Percentiles rank a stretch among this genome's conserved stretches.
Conservation (phyloP, 2,113 vertebrate genomes). For the Galeopterus variegatus region DNA sequence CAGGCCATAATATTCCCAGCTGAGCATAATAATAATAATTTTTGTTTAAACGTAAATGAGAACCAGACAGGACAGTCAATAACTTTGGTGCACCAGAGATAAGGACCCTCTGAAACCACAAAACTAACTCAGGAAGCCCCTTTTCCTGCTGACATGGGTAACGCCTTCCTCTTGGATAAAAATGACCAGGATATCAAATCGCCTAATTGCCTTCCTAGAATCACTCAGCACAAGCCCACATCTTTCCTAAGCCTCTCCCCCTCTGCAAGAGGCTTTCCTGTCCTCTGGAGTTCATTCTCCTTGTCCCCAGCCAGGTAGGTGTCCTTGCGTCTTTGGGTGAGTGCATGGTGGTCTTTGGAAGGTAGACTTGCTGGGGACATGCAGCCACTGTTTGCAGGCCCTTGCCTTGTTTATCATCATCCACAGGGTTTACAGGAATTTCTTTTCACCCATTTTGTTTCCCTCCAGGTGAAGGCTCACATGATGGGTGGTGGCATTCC, state of each 20-base stretch:
- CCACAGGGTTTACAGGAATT: not conserved
- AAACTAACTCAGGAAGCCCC: not conserved
- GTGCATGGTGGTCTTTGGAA: not conserved
- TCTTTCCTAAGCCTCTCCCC: not conserved
- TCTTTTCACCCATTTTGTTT: not conserved
- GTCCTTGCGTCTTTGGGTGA: not conserved
- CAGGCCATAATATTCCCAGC: not conserved
- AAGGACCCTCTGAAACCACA: not conserved
- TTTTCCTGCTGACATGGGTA: not conserved
- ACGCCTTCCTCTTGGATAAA: not conserved
- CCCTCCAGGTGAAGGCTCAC: constrained; percentile 89
- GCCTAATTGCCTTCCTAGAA: not conserved
- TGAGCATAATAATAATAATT: not conserved
- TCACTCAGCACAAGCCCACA: not conserved
- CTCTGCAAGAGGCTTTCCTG: not conserved
- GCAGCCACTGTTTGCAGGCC: not conserved
- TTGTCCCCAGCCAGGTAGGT: not conserved
- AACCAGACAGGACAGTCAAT: not conserved
- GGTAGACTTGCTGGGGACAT: not conserved
- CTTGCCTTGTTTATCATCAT: not conserved
- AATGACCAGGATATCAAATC: not conserved
- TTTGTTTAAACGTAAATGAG: not conserved
- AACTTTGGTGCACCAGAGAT: not conserved
- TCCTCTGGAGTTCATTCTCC: not conserved
- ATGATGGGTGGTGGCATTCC: constrained; percentile 95